Percentiles rank a stretch among this genome's conserved stretches.
Conservation (phyloP, 2,888 invertebrate species). For the Stictocephala bisonia region DNA sequence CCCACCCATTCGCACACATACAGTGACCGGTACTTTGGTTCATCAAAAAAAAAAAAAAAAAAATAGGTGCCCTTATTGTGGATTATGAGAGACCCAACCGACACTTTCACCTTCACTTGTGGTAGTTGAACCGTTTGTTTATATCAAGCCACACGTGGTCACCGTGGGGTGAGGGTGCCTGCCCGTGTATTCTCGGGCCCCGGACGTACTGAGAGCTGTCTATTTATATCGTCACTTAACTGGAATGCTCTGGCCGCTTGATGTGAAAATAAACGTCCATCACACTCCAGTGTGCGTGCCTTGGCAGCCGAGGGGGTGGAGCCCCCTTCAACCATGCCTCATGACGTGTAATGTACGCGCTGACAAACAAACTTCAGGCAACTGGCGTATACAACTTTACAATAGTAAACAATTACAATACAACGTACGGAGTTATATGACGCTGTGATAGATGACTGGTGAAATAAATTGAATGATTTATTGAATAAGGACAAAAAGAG, state of each 20-base stretch:
- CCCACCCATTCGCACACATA: too few species aligned
- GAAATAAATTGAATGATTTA: too few species aligned
- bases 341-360: neutral
- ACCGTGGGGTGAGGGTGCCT: neutral
- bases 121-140: neutral
- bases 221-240: constrained; percentile 26
- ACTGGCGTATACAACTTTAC: too few species aligned
- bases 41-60: too few species aligned
- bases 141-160: neutral
- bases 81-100: too few species aligned
- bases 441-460: too few species aligned
- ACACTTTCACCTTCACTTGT: neutral
- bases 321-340: neutral
- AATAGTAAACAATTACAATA: neutral
- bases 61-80: too few species aligned
- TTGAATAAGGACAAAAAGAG: too few species aligned
- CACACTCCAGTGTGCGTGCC: neutral
- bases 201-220: neutral
- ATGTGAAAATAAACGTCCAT: constrained; percentile 30
- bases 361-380: neutral
- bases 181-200: too few species aligned
- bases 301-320: too few species aligned
- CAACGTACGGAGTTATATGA: too few species aligned
- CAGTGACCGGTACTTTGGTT: too few species aligned
- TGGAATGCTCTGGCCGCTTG: constrained; percentile 12